These are phyloP conservation scores for Darevskia mixta DNA, from an alignment of 2,797 vertebrate genomes.

Conservation along the genomic window DNA sequence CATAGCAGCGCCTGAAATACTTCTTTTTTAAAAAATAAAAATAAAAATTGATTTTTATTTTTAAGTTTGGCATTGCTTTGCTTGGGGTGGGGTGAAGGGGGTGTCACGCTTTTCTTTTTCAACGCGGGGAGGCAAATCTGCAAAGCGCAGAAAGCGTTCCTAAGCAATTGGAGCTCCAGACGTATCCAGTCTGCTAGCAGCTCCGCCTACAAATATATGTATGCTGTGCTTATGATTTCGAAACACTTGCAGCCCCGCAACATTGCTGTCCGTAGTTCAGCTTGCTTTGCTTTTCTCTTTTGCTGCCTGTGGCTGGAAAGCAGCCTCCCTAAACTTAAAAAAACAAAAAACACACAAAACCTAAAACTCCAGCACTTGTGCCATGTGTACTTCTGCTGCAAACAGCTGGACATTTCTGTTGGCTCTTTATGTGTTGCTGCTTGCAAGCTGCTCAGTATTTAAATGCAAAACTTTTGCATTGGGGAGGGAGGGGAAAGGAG, in stretches of 20 bases:
- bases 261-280: neutral
- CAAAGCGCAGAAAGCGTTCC: neutral
- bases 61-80: neutral
- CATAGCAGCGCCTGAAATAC: neutral
- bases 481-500: neutral
- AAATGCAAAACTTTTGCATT: neutral
- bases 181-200: neutral
- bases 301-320: neutral
- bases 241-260: neutral
- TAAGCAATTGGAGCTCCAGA: neutral
- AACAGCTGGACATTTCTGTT: neutral
- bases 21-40: neutral
- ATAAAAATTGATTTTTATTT: neutral
- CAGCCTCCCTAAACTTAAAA: neutral
- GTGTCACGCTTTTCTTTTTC: neutral
- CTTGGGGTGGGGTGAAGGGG: neutral
- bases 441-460: neutral
- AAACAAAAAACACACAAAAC: too few species aligned
- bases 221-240: neutral
- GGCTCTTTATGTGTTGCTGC: neutral
- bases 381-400: neutral
- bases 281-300: too few species aligned
- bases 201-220: constrained; percentile 26
- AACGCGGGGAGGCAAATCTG: neutral
- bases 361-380: neutral